Conservation (phyloP, 2,888 invertebrate genomes). For the Pseudanteris insignis region DNA sequence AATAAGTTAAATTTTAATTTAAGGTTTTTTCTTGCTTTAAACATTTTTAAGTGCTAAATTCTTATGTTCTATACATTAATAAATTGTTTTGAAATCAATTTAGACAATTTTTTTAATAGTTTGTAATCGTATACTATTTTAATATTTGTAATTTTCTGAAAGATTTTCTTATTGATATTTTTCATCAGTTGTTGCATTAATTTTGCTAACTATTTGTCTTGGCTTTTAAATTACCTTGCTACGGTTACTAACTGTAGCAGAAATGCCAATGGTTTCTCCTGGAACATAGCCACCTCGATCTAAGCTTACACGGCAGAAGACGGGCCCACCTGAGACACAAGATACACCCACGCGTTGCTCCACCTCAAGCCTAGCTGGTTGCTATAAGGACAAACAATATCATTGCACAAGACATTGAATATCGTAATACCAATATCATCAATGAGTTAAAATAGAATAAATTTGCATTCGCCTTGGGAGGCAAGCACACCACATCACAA, state of each 20-base stretch:
- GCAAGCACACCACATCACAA: conserved; percentile 3
- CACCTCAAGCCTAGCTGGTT: conserved; percentile 90
- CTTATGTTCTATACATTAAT: too few relatives aligned
- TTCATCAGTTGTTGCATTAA: too few relatives aligned
- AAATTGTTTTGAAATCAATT: too few relatives aligned
- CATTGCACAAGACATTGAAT: conserved; percentile 21
- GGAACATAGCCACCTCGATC: conserved; percentile 95
- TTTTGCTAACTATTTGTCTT: too few relatives aligned
- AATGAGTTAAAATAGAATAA: conserved; percentile 7
- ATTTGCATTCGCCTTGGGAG: conserved; percentile 19
- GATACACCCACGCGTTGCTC: conserved; percentile 90
- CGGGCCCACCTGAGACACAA: conserved; percentile 88
- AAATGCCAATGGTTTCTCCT: conserved; percentile 89
- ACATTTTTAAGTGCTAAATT: too few relatives aligned
- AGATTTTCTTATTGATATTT: too few relatives aligned
- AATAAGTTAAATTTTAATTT: too few relatives aligned
- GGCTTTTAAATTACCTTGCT: conserved; percentile 75
- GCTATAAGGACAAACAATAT: conserved; percentile 67
- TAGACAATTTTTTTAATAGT: too few relatives aligned
- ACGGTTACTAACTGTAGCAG: conserved; percentile 84
- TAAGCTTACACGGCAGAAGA: conserved; percentile 84
- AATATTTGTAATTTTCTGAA: too few relatives aligned
- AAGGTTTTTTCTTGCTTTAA: too few relatives aligned
- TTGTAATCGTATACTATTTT: too few relatives aligned
- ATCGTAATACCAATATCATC: conserved; percentile 18